These are phyloP conservation scores for Chanos chanos DNA, from an alignment of 2,797 vertebrate genomes.

Conservation along the genomic window DNA sequence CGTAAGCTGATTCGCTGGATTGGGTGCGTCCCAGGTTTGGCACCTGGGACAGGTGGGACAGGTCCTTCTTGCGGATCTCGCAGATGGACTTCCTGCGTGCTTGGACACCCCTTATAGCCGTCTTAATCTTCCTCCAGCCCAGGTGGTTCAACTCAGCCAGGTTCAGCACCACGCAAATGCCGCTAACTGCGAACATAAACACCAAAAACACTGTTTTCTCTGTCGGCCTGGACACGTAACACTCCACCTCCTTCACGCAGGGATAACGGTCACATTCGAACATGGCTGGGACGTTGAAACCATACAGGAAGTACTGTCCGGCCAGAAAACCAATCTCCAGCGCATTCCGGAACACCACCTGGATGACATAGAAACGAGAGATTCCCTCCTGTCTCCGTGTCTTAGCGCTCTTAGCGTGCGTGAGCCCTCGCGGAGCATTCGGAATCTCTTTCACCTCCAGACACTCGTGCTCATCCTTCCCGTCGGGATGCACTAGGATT, in stretches of 20 bases:
- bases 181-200: conserved; percentile 91
- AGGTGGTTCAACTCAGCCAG: conserved; percentile 90
- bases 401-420: conserved; percentile 74
- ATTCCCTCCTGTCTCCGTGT: conserved; percentile 80
- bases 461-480: conserved; percentile 76
- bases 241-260: conserved; percentile 87
- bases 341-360: conserved; percentile 86
- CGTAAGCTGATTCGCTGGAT: conserved; percentile 86
- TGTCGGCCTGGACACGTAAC: conserved; percentile 86
- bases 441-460: conserved; percentile 76
- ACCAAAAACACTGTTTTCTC: conserved; percentile 89
- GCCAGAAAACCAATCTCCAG: conserved; percentile 85
- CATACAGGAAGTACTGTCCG: conserved; percentile 87
- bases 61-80: conserved; percentile 79
- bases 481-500: conserved; percentile 70
- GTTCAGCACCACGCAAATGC: conserved; percentile 88
- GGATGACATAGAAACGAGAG: conserved; percentile 87
- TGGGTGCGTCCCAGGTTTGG: conserved; percentile 83
- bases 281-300: conserved; percentile 83
- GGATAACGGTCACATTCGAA: conserved; percentile 87
- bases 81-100: conserved; percentile 81
- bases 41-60: conserved; percentile 71
- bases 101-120: conserved; percentile 78
- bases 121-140: conserved; percentile 86
- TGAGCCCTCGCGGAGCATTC: conserved; percentile 61